Evolutionary conservation across 2,888 invertebrate genomes (phyloP).

Genomic region (Erannis defoliaria): DNA sequence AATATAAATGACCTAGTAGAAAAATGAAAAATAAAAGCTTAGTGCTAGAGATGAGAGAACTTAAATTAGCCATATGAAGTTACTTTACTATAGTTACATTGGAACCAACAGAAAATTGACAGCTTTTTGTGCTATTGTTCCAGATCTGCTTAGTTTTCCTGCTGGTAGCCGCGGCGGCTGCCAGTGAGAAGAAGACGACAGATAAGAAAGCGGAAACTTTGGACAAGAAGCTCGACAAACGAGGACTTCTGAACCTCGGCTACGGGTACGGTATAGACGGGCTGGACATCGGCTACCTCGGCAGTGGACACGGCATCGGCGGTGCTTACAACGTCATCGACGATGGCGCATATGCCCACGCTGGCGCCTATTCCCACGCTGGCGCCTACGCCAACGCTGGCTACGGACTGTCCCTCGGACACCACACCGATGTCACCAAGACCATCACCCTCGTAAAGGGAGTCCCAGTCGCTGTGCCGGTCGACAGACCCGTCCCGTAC

Average conservation of each 20-base stretch:
- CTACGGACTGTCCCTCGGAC: constrained; percentile 69
- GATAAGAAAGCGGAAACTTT: constrained; percentile 86
- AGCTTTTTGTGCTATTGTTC: constrained; percentile 45
- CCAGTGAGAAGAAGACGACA: constrained; percentile 88
- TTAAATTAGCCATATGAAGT: background rate
- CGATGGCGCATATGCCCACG: constrained; percentile 59
- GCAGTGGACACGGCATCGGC: constrained; percentile 86
- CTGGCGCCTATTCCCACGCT: constrained; percentile 54
- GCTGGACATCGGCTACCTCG: constrained; percentile 91
- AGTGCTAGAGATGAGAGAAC: too few species aligned
- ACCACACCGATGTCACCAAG: constrained; percentile 85
- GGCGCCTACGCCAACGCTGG: constrained; percentile 56
- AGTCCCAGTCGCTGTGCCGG: constrained; percentile 88
- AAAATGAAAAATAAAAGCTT: too few species aligned
- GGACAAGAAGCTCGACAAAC: constrained; percentile 93
- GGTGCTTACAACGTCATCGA: constrained; percentile 82
- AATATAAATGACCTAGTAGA: too few species aligned
- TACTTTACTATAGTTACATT: too few species aligned
- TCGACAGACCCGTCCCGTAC: constrained; percentile 88
- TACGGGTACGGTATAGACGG: constrained; percentile 93
- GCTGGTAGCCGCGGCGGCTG: constrained; percentile 91
- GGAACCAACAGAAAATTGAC: background rate
- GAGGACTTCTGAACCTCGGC: constrained; percentile 92
- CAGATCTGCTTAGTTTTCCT: constrained; percentile 92
- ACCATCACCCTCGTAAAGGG: constrained; percentile 90